A percentile compares a stretch with the other conserved stretches of the same genome.
Conservation (phyloP, 53 echinoderm and acorn worm species). For the Echinarachnius parma region DNA sequence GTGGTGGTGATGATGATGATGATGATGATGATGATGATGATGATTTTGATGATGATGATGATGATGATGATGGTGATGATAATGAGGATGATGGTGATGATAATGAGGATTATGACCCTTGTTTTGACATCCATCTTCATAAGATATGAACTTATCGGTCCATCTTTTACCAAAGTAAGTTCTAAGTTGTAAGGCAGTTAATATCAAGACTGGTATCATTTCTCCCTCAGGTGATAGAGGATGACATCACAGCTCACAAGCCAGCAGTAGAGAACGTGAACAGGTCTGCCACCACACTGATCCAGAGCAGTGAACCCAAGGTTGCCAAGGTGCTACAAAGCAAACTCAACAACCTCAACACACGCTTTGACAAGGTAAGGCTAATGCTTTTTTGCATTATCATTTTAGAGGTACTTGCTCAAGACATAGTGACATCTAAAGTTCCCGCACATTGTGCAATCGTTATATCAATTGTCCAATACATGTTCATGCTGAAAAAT, state of each 20-base stretch:
- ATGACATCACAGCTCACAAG: conserved; percentile 78
- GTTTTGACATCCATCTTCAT: no score
- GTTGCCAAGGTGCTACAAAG: conserved; percentile 75
- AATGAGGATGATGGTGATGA: background rate
- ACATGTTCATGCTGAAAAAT: no score
- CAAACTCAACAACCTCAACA: conserved; percentile 79
- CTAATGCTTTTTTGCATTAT: no score
- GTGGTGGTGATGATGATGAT: conserved; percentile 4
- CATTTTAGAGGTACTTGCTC: no score
- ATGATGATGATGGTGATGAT: conserved; percentile 3
- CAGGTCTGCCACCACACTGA: conserved; percentile 59
- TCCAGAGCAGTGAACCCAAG: conserved; percentile 78
- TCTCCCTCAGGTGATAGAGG: conserved; percentile 67
- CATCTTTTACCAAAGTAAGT: no score
- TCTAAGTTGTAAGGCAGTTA: no score
- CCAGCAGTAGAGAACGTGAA: conserved; percentile 77
- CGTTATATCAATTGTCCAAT: no score
- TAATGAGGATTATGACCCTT: no score
- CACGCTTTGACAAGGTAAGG: conserved; percentile 67
- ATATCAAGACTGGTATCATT: no score
- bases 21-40: background rate
- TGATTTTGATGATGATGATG: background rate
- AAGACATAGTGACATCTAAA: no score
- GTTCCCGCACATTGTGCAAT: no score
- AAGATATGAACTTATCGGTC: no score